Evolutionary conservation across 2,888 invertebrate species (phyloP), one percentile per base, ranked within the genome.

Genomic region (Druceiella hillmani): DNA sequence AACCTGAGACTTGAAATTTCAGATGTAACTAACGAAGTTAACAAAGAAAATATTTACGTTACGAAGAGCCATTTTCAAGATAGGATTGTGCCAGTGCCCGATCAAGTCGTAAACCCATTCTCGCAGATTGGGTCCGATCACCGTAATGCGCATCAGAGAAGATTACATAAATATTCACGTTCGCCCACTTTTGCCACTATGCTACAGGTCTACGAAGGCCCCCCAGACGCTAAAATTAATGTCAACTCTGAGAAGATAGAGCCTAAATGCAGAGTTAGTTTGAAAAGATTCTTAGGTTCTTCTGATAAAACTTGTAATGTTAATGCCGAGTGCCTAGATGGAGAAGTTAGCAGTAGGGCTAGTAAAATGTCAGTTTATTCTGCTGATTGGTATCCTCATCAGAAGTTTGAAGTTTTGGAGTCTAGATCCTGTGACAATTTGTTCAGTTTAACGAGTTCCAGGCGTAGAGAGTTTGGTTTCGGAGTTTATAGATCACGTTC

Each of bases 301-400:
- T n/a, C n/a, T n/a, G n/a, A n/a, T n/a, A n/a, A n/a, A n/a, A n/a
- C n/a, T n/a, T n/a, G n/a, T n/a, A n/a, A n/a, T n/a, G n/a, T n/a
- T n/a, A n/a, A n/a, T n/a, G n/a, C n/a, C n/a, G n/a, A n/a, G n/a
- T n/a, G n/a, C n/a, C n/a, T n/a, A n/a, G n/a, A n/a, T n/a, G n/a
- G n/a, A n/a, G 50, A 50, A 14, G 36, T 50, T 1, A 63, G 62
- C 27, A 64, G 62, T 48, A 49, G 58, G 2, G 66, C 66, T 4
- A 70, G 69, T 39, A 44, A 67, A 2, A 52, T 53, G 17, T 69
- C 70, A 0, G 61, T 69, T 12, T 57, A 64, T 1, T 70, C 70
- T 0, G 50, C 68, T 38, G 70, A 70, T 36, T 66, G 61, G 60
- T 67, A 69, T 57, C 56, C 38, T 64, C 50, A 41, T 56, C 56